Percentiles rank a stretch among this genome's conserved stretches.
These are phyloP conservation scores for Myripristis jacobus DNA, from an alignment of 2,797 vertebrate genomes.

Conservation along the genomic window DNA sequence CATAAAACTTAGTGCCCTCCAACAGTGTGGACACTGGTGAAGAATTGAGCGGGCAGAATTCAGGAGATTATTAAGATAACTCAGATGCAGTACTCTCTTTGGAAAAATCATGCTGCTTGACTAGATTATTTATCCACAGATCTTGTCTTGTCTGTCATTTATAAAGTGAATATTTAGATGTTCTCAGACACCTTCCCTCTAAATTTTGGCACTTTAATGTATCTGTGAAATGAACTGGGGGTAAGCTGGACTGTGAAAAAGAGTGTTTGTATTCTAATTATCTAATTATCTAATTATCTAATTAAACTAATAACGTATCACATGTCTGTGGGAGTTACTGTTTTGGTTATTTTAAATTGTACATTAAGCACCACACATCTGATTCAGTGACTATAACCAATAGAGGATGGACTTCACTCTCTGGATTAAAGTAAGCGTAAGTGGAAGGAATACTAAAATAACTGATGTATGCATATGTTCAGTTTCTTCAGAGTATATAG, in stretches of 20 bases:
- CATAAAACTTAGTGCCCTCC: conserved; percentile 5
- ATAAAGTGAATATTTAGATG: conserved; percentile 24
- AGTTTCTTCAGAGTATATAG: too few relatives aligned
- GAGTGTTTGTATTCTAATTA: conserved; percentile 42
- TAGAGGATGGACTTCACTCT: not conserved
- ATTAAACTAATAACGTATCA: conserved; percentile 47
- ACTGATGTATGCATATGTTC: too few relatives aligned
- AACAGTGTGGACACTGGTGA: conserved; percentile 18
- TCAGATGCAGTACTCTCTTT: conserved; percentile 16
- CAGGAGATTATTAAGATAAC: not conserved
- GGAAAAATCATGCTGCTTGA: conserved; percentile 44
- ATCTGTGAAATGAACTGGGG: conserved; percentile 27
- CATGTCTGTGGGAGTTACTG: not conserved
- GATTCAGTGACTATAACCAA: not conserved
- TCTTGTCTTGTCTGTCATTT: conserved; percentile 26
- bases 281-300: conserved; percentile 63
- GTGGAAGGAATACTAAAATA: too few relatives aligned
- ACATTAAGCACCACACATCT: not conserved
- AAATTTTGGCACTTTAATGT: conserved; percentile 59
- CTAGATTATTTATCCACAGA: conserved; percentile 41
- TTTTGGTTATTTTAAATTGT: conserved; percentile 9
- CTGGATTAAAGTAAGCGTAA: too few relatives aligned
- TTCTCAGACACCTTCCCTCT: conserved; percentile 6
- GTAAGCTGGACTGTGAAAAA: conserved; percentile 27
- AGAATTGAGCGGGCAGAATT: not conserved